Evolutionary conservation across 1,140 invertebrate species (phyloP).

Genomic region (Apis cerana): DNA sequence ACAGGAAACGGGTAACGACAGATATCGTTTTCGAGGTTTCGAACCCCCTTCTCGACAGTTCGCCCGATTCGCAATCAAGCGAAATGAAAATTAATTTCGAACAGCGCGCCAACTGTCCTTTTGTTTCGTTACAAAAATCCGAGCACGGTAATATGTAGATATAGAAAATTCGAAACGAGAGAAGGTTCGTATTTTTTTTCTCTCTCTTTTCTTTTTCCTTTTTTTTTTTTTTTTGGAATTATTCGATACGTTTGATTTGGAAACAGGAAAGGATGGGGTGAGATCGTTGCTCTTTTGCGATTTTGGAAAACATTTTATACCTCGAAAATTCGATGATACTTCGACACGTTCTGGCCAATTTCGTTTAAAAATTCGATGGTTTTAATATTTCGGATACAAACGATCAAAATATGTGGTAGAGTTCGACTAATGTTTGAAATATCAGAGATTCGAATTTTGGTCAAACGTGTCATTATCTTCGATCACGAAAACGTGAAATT

Average conservation of each 20-base stretch:
- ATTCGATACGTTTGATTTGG: too few relatives aligned
- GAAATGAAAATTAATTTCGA: constrained; percentile 33
- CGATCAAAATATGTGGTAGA: not conserved
- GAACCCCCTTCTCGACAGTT: not conserved
- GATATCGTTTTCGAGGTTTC: constrained; percentile 23
- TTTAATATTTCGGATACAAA: not conserved
- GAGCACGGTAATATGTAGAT: too few relatives aligned
- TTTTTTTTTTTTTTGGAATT: not conserved
- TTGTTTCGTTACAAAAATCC: constrained; percentile 10
- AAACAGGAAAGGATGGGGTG: too few relatives aligned
- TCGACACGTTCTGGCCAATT: constrained; percentile 1
- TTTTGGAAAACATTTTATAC: not conserved
- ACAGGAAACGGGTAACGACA: constrained; percentile 14
- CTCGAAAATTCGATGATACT: not conserved
- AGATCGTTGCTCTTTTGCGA: not conserved
- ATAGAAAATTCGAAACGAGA: not conserved
- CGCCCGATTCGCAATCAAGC: not conserved
- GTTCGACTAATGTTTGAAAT: not conserved
- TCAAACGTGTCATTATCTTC: not conserved
- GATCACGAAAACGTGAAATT: not conserved
- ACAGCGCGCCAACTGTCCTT: not conserved
- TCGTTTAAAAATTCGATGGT: not conserved
- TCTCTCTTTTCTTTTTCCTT: not conserved
- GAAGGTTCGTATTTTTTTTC: not conserved
- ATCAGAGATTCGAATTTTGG: not conserved